These are phyloP conservation scores for Columba janthina DNA, from an alignment of 2,113 vertebrate species.

Conservation along the genomic window DNA sequence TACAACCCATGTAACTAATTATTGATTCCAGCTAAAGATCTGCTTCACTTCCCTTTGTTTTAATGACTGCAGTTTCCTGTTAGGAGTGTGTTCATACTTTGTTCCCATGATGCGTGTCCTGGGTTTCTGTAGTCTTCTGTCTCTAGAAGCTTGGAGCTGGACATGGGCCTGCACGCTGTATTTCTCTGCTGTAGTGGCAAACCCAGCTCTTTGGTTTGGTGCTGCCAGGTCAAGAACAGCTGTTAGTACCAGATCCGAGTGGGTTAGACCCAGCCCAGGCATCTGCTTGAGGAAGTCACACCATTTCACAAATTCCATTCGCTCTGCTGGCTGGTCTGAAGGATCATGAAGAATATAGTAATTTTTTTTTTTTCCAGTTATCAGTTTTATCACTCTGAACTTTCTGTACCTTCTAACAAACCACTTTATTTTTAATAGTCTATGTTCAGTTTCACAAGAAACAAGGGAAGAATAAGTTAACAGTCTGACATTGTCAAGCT, in stretches of 20 bases:
- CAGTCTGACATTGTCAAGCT: neutral
- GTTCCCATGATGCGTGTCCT: neutral
- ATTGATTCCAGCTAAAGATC: neutral
- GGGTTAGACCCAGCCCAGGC: neutral
- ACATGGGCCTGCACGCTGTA: too few relatives aligned
- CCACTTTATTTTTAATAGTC: neutral
- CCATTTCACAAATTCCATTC: neutral
- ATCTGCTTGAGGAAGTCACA: neutral
- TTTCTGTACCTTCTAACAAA: neutral
- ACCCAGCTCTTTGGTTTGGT: fast-evolving
- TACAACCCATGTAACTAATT: neutral
- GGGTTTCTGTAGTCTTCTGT: neutral
- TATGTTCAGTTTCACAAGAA: neutral
- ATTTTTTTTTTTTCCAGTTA: neutral
- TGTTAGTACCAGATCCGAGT: neutral
- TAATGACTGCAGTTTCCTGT: neutral
- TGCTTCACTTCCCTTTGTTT: neutral
- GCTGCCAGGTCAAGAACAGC: neutral
- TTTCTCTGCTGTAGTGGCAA: neutral
- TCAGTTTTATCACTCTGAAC: neutral
- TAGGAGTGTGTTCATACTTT: neutral
- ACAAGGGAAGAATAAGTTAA: neutral
- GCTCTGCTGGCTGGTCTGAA: neutral
- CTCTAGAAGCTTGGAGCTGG: neutral
- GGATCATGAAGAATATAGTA: neutral